phyloP scores from a whole-genome alignment of 2,888 invertebrate genomes.

The Drosophila recens region DNA sequence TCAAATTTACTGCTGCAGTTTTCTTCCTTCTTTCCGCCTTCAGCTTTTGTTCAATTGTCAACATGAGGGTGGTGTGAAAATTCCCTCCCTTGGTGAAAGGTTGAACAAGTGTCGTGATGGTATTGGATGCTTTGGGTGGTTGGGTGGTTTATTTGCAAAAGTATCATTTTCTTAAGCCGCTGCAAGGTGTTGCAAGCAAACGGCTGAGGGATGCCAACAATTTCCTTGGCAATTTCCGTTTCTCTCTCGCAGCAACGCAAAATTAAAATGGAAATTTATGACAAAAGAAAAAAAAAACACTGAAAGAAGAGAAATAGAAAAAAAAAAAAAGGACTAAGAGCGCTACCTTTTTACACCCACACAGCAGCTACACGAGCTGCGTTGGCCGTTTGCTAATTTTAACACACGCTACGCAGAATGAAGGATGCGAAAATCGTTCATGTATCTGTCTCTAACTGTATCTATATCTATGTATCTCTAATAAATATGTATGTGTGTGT shows the following conservation, averaged over 20 bases:
- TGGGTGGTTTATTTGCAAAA: slow-evolving; percentile 10
- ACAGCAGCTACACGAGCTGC: slow-evolving; percentile 16
- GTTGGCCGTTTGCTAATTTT: slow-evolving; percentile 39
- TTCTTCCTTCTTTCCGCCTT: slow-evolving; percentile 14
- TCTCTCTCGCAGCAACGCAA: slow-evolving; percentile 2
- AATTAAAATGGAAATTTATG: slow-evolving; percentile 23
- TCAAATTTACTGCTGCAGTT: slow-evolving; percentile 51
- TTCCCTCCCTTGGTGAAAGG: background rate
- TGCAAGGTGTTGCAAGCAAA: slow-evolving; percentile 39
- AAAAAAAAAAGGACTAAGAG: background rate
- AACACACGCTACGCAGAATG: slow-evolving; percentile 15
- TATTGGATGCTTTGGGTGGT: background rate
- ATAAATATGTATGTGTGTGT: background rate
- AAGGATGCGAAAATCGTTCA: slow-evolving; percentile 2
- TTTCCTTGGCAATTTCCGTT: slow-evolving; percentile 41
- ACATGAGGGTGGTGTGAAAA: slow-evolving; percentile 46
- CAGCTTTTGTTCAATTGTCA: slow-evolving; percentile 12
- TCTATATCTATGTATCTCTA: slow-evolving; percentile 3
- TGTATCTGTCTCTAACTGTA: slow-evolving; percentile 22
- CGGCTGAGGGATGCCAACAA: slow-evolving; percentile 17
- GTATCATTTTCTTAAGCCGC: slow-evolving; percentile 26
- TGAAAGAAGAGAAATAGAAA: background rate
- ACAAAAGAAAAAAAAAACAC: background rate
- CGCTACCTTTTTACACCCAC: slow-evolving; percentile 29
- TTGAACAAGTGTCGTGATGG: background rate